A percentile compares a stretch with the other conserved stretches of the same genome.
Conservation (phyloP, 2,888 invertebrate species). For the Rhopalosiphum nymphaeae region DNA sequence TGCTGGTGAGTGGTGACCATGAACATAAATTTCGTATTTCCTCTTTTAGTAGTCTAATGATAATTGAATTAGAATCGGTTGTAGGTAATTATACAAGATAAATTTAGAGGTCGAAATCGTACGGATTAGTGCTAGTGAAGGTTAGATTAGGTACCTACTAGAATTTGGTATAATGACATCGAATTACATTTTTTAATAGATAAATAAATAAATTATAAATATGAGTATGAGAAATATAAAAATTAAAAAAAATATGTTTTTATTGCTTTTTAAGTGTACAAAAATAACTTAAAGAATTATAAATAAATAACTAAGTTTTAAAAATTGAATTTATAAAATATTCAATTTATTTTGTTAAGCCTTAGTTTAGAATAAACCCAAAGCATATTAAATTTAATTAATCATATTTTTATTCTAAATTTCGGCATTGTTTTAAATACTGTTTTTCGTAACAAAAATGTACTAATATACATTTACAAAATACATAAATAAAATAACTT, state of each 20-base stretch:
- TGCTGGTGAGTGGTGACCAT: conserved; percentile 26
- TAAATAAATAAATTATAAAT: conserved; percentile 6
- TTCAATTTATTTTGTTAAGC: background rate
- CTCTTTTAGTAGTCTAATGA: conserved; percentile 54
- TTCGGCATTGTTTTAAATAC: background rate
- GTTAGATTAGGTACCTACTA: conserved; percentile 36
- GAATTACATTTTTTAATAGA: background rate
- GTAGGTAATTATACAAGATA: conserved; percentile 39
- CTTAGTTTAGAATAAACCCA: conserved; percentile 7
- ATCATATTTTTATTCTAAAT: conserved; percentile 16
- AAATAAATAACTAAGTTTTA: background rate
- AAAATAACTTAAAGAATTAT: background rate
- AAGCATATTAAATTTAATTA: background rate
- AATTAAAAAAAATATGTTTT: background rate
- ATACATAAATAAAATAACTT: background rate
- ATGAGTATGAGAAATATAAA: background rate
- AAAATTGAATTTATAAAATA: background rate
- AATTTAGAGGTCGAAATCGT: conserved; percentile 45
- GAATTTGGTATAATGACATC: conserved; percentile 36
- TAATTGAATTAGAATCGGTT: conserved; percentile 56
- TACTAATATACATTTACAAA: background rate
- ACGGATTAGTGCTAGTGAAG: conserved; percentile 43
- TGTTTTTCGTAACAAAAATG: background rate
- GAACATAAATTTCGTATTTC: conserved; percentile 54
- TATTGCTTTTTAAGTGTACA: background rate